Conservation (phyloP, 1,140 invertebrate genomes). For the Penaeus vannamei region DNA sequence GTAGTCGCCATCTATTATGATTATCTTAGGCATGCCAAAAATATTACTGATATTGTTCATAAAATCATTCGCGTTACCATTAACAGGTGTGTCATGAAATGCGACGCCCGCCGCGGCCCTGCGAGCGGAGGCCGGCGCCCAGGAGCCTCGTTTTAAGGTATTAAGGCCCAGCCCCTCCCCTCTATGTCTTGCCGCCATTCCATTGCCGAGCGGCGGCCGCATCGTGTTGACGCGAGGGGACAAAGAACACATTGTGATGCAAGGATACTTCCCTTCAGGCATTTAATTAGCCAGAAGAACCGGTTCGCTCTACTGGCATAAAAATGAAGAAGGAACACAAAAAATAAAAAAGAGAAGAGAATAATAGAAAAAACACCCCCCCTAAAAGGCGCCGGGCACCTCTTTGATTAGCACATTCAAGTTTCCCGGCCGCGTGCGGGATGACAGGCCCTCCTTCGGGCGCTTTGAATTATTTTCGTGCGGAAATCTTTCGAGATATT, state of each 20-base stretch:
- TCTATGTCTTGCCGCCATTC: neutral
- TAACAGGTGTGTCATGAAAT: too few relatives aligned
- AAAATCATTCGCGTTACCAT: too few relatives aligned
- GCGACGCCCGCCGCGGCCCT: too few relatives aligned
- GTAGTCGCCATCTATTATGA: too few relatives aligned
- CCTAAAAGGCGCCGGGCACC: constrained; percentile 18
- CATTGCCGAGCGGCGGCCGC: neutral
- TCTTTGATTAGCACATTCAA: constrained; percentile 56
- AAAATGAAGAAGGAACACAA: constrained; percentile 39
- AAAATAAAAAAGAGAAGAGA: constrained; percentile 14
- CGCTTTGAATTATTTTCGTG: constrained; percentile 27
- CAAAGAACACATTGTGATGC: constrained; percentile 57
- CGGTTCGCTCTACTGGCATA: neutral
- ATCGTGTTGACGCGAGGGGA: constrained; percentile 41
- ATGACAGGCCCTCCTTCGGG: constrained; percentile 16
- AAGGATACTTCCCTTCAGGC: constrained; percentile 51
- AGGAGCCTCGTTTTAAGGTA: too few relatives aligned
- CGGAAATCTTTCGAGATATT: constrained; percentile 18
- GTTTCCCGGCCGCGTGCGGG: constrained; percentile 25
- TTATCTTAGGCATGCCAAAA: too few relatives aligned
- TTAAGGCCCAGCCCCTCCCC: neutral
- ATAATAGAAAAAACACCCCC: neutral
- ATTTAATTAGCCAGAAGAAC: constrained; percentile 62
- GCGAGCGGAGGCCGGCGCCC: too few relatives aligned
- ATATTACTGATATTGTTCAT: too few relatives aligned